Conservation (phyloP, 1,140 invertebrate genomes). For the Dendrolimus punctatus region DNA sequence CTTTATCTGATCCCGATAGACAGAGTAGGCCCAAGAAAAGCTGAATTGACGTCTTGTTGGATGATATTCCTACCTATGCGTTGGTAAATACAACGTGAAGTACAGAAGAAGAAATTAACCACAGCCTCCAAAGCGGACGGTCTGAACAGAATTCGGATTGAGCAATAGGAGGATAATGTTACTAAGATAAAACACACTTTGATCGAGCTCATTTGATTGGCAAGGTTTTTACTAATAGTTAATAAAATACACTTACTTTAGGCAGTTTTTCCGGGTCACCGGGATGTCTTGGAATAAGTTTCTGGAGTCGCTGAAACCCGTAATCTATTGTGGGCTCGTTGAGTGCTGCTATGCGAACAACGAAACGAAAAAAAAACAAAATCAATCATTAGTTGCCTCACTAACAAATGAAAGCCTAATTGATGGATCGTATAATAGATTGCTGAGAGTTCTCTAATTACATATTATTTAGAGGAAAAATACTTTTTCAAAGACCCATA, state of each 20-base stretch:
- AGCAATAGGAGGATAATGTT: no score
- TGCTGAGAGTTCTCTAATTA: constrained; percentile 32
- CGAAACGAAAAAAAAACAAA: constrained; percentile 45
- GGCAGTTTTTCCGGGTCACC: constrained; percentile 98
- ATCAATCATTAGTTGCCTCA: constrained; percentile 64
- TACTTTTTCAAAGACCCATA: constrained; percentile 5
- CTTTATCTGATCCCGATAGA: no score
- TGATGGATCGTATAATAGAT: constrained; percentile 64
- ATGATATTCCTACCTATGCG: no score
- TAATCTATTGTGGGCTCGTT: constrained; percentile 99
- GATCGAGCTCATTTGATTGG: no score
- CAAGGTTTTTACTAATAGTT: no score
- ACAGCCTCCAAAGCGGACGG: no score
- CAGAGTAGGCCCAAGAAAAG: no score
- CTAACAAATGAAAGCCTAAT: constrained; percentile 64
- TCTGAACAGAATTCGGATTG: no score
- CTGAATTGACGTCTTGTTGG: no score
- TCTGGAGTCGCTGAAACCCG: constrained; percentile 98
- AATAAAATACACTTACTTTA: constrained; percentile 77
- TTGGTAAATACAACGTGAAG: no score
- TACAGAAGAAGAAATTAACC: no score
- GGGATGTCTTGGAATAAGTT: constrained; percentile 97
- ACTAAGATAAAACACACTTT: no score
- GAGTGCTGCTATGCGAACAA: constrained; percentile 84
- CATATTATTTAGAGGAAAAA: constrained; percentile 19